Evolutionary conservation across 2,888 invertebrate genomes (phyloP).

Genomic region (Cosmopolites sordidus): DNA sequence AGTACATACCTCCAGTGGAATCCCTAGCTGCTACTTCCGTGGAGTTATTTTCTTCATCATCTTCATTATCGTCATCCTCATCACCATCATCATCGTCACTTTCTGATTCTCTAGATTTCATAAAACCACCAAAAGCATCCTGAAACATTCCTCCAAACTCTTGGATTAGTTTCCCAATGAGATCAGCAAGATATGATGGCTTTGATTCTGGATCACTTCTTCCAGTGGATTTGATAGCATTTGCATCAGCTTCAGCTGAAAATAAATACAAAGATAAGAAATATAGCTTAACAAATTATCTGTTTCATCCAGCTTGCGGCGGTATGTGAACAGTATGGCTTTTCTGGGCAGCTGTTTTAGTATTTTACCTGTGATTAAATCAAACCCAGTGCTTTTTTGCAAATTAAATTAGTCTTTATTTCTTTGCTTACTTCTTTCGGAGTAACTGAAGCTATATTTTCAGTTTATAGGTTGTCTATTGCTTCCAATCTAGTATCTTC

Average conservation of each 20-base stretch:
- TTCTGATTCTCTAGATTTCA: constrained; percentile 38
- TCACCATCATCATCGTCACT: constrained; percentile 35
- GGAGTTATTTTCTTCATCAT: constrained; percentile 27
- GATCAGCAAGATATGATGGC: constrained; percentile 40
- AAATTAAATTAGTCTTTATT: too few species aligned
- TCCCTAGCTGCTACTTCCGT: constrained; percentile 22
- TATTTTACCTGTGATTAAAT: too few species aligned
- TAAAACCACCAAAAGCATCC: constrained; percentile 40
- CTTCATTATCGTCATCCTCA: constrained; percentile 31
- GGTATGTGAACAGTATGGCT: too few species aligned
- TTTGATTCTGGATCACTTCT: constrained; percentile 31
- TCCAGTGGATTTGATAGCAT: constrained; percentile 32
- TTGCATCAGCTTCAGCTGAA: constrained; percentile 43
- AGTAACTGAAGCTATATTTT: too few species aligned
- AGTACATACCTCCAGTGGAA: constrained; percentile 30
- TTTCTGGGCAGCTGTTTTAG: too few species aligned
- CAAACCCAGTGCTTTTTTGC: too few species aligned
- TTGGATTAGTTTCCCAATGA: constrained; percentile 39
- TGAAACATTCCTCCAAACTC: constrained; percentile 42
- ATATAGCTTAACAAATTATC: too few species aligned
- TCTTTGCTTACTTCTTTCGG: too few species aligned
- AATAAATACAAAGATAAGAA: constrained; percentile 12
- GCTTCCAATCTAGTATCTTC: too few species aligned
- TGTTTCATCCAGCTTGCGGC: too few species aligned
- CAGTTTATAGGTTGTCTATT: too few species aligned